A percentile compares a stretch with the other conserved stretches of the same genome.
Evolutionary conservation across 1,140 invertebrate species (phyloP).

Genomic region (Pseudoatta argentina): DNA sequence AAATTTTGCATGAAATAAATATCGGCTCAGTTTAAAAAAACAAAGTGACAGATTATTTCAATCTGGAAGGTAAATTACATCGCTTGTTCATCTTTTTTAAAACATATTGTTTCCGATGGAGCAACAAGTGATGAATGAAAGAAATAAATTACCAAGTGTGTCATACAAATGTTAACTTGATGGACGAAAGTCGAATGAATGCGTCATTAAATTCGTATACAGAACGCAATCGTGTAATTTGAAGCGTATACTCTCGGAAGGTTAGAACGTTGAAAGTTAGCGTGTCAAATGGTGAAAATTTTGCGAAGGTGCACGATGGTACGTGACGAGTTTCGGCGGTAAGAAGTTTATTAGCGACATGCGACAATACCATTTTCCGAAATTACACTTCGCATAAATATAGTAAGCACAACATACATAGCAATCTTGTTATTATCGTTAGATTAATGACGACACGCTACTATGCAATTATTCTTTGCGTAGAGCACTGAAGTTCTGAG

Average conservation of each 20-base stretch:
- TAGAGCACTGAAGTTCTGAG: not conserved
- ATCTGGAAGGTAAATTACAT: not conserved
- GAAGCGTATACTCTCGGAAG: not conserved
- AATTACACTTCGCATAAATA: constrained; percentile 43
- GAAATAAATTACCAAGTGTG: constrained; percentile 40
- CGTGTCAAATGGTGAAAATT: constrained; percentile 50
- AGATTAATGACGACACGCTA: constrained; percentile 21
- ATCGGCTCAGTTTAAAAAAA: not conserved
- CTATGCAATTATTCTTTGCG: not conserved
- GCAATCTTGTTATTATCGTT: constrained; percentile 46
- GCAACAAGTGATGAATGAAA: constrained; percentile 56
- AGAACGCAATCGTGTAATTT: not conserved
- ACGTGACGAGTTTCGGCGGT: constrained; percentile 16
- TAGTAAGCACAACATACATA: not conserved
- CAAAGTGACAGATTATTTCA: constrained; percentile 24
- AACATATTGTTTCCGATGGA: not conserved
- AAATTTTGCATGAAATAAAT: not conserved
- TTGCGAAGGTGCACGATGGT: constrained; percentile 24
- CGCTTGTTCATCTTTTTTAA: not conserved
- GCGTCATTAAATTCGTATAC: constrained; percentile 42
- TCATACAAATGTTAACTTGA: constrained; percentile 44
- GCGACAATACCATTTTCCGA: constrained; percentile 39
- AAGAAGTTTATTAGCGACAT: constrained; percentile 52
- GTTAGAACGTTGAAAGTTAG: constrained; percentile 29
- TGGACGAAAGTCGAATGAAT: constrained; percentile 26